Evolutionary conservation across 2,113 vertebrate species (phyloP).

Genomic region (Pica pica): DNA sequence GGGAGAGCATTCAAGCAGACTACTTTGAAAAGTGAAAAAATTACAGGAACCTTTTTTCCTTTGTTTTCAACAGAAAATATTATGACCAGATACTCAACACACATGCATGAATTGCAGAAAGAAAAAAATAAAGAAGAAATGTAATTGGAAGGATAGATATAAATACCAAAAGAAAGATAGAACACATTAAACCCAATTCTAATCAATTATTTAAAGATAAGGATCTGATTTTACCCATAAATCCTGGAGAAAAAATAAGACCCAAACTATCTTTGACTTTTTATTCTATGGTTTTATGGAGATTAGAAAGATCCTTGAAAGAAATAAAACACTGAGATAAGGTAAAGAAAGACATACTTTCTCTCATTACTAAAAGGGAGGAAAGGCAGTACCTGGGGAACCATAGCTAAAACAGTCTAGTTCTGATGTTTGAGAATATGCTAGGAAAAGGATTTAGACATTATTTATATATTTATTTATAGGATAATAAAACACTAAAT

Average conservation of each 20-base stretch:
- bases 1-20: not conserved
- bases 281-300: not conserved
- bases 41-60: not conserved
- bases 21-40: not conserved
- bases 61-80: not conserved
- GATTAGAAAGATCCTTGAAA: not conserved
- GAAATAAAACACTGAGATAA: not conserved
- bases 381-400: not conserved
- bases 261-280: not conserved
- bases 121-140: not conserved
- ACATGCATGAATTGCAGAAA: rapidly evolving
- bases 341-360: not conserved
- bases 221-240: not conserved
- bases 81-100: not conserved
- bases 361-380: not conserved
- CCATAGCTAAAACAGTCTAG: not conserved
- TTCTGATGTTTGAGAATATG: not conserved
- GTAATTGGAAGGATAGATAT: not conserved
- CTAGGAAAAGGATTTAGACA: not conserved
- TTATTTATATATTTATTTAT: not conserved
- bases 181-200: not conserved
- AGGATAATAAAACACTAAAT: not conserved
- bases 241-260: not conserved
- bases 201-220: not conserved
- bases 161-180: not conserved